Conservation (phyloP, 2,113 vertebrate genomes). For the Tragelaphus scriptus region DNA sequence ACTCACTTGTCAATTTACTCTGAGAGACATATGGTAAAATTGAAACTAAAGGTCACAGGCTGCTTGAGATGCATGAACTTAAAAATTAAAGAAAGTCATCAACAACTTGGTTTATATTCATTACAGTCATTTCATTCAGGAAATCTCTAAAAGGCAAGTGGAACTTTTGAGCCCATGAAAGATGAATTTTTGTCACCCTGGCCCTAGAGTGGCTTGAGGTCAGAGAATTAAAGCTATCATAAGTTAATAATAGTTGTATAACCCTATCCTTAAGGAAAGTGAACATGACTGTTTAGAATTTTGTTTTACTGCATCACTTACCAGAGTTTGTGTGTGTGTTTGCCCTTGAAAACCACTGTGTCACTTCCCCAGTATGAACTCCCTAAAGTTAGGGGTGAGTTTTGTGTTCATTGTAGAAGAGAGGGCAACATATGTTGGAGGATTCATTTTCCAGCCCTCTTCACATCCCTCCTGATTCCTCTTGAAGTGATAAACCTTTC, state of each 20-base stretch:
- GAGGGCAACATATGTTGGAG: neutral
- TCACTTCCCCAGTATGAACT: neutral
- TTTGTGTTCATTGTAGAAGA: neutral
- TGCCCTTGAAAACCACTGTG: neutral
- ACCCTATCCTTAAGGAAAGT: neutral
- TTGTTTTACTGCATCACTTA: neutral
- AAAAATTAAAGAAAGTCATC: conserved; percentile 71
- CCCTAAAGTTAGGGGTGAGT: neutral
- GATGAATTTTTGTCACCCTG: conserved; percentile 58
- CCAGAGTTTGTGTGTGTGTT: neutral
- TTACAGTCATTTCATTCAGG: conserved; percentile 65
- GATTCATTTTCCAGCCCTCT: neutral
- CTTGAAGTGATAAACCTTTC: neutral
- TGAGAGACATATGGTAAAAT: neutral
- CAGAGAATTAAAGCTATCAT: neutral
- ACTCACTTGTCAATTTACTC: neutral
- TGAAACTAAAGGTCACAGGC: conserved; percentile 24
- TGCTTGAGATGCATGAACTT: neutral
- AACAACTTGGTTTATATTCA: conserved; percentile 70
- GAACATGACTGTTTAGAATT: neutral
- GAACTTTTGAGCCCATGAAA: conserved; percentile 65
- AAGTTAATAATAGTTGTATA: neutral
- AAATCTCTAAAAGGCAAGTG: conserved; percentile 63
- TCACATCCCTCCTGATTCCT: neutral
- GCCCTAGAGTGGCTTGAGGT: conserved; percentile 9